Conservation (phyloP, 92 coral and sea anemone species). For the Epizoanthus fatuus region DNA sequence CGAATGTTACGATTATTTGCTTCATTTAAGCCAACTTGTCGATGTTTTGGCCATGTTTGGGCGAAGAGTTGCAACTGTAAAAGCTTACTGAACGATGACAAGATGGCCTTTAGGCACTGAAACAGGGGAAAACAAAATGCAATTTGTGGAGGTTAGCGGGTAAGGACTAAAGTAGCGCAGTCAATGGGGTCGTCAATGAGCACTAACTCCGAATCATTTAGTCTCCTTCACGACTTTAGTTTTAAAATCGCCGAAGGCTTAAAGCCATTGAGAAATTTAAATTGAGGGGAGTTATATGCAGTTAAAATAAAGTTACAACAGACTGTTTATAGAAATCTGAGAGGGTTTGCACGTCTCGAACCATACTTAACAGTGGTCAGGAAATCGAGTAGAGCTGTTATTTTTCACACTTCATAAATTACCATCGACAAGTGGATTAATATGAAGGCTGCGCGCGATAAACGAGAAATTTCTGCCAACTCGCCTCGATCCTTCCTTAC, state of each 20-base stretch:
- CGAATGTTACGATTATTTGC: background rate
- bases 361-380: slow-evolving; percentile 1
- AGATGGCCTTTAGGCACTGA: slow-evolving; percentile 40
- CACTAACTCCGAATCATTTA: background rate
- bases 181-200: slow-evolving; percentile 2
- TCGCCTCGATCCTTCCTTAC: too few relatives aligned
- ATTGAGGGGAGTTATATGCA: background rate
- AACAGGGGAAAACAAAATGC: slow-evolving; percentile 4
- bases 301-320: background rate
- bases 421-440: slow-evolving; percentile 1
- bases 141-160: slow-evolving; percentile 1
- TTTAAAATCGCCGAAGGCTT: background rate
- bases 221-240: background rate
- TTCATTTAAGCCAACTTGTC: background rate
- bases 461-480: background rate
- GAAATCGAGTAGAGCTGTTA: slow-evolving; percentile 5
- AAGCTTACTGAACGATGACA: slow-evolving; percentile 30
- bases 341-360: background rate
- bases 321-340: background rate
- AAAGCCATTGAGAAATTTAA: background rate
- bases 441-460: background rate
- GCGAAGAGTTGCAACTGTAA: background rate
- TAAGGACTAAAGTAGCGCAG: background rate
- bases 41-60: background rate
- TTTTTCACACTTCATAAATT: slow-evolving; percentile 40